phyloP scores from a whole-genome alignment of 2,888 invertebrate genomes.

The Ichneumoninae sp. region DNA sequence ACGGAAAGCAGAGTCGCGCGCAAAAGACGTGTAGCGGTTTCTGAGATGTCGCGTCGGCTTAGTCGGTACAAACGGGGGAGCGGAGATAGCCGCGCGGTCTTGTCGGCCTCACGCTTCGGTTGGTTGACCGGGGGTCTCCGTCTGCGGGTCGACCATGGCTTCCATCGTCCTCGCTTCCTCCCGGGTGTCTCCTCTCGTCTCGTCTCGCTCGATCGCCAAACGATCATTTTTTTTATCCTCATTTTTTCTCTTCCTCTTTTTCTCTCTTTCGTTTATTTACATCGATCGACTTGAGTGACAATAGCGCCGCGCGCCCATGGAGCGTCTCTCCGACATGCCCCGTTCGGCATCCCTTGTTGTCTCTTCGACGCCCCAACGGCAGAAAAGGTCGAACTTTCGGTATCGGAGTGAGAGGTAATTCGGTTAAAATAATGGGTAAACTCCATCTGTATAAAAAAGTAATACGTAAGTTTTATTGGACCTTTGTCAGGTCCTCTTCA shows the following conservation, averaged over 20 bases:
- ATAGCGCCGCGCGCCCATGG: conserved; percentile 41
- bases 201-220: conserved; percentile 38
- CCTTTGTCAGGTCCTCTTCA: too few species aligned
- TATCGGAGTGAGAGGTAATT: background rate
- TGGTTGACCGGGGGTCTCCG: conserved; percentile 70
- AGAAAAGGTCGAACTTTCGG: background rate
- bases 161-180: conserved; percentile 31
- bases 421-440: too few species aligned
- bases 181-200: conserved; percentile 44
- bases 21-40: conserved; percentile 80
- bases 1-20: conserved; percentile 54
- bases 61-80: conserved; percentile 78
- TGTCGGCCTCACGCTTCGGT: conserved; percentile 83
- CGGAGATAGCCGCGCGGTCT: conserved; percentile 79
- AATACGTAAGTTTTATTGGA: too few species aligned
- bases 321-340: conserved; percentile 26
- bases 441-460: too few species aligned
- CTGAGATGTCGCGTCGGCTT: conserved; percentile 83
- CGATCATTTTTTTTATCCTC: conserved; percentile 8
- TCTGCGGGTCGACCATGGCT: conserved; percentile 29
- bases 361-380: background rate
- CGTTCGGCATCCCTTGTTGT: background rate
- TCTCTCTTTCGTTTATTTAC: conserved; percentile 28
- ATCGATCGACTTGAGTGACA: conserved; percentile 54
- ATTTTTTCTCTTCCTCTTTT: conserved; percentile 17